A percentile compares a stretch with the other conserved stretches of the same genome.
These are phyloP conservation scores for Nanger granti DNA, from an alignment of 2,113 vertebrate genomes.

Conservation along the genomic window DNA sequence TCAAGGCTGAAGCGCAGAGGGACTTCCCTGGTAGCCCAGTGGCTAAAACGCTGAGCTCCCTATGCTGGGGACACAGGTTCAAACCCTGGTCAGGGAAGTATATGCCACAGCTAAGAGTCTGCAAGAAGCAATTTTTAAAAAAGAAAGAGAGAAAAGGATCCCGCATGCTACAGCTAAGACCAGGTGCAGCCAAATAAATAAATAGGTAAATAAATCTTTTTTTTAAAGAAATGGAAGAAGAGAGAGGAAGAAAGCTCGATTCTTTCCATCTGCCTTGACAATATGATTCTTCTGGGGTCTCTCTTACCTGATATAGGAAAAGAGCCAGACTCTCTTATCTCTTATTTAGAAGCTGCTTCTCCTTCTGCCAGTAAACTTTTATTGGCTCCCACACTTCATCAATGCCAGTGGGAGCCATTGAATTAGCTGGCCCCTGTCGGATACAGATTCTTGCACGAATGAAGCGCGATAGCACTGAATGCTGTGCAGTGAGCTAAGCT, in stretches of 20 bases:
- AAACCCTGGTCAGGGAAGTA: neutral
- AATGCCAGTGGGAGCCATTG: neutral
- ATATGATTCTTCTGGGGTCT: neutral
- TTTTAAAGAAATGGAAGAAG: neutral
- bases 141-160: neutral
- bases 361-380: neutral
- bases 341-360: neutral
- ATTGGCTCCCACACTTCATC: neutral
- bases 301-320: neutral
- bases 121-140: neutral
- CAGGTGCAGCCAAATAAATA: neutral
- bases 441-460: neutral
- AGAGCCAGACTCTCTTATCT: neutral
- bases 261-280: rapidly evolving
- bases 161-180: neutral
- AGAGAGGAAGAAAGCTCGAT: rapidly evolving
- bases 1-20: neutral
- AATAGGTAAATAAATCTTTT: neutral
- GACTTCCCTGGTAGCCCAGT: neutral
- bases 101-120: neutral
- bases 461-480: neutral
- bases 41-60: neutral
- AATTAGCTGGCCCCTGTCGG: neutral
- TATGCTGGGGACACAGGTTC: neutral
- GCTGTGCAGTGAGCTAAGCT: neutral